Evolutionary conservation across 2,113 vertebrate genomes (phyloP), one percentile per base, ranked within the genome.

Genomic region (Notechis scutatus): DNA sequence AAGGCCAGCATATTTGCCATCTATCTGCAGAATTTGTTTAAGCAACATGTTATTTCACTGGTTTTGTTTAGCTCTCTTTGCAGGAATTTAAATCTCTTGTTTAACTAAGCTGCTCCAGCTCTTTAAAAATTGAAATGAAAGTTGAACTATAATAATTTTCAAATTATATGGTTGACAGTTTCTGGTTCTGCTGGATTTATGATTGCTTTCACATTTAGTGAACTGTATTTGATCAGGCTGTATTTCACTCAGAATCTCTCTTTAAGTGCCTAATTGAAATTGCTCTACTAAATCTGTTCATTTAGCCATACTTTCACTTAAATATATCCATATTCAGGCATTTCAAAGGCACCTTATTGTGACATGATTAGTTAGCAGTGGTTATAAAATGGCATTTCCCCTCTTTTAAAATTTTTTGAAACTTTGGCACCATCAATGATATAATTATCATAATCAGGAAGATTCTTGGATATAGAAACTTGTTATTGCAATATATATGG

Each of bases 211-310:
- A 96, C 93, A 97, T 3, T 93, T 97, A 96, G 39, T 96, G 96
- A 97, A 94, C 95, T 97, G 94, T 56, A 93, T 96, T 97, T 97
- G 95, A 97, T 95, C 96, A 97, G 96, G 57, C 92, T 96, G 90
- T 92, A 95, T 96, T 96, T 96, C 91, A 89, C 93, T 94, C 95
- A 94, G 94, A 97, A 96, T 93, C 93, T 96, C 96, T 96, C 95
- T 97, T 96, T 96, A 94, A 93, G 90, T 95, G 92, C 47, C 94
- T 97, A 97, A 98, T 97, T 97, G 97, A 97, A 98, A 97, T 87
- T 96, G 94, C 96, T 97, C 95, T 97, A 96, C 93, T 94, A 97
- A 96, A 97, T 97, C 95, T 96, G 57, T 95, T 96, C 93, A 95
- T 92, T 96, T 95, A 97, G 54, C 69, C 34, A 93, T 61, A 59